Conservation (phyloP, 2,113 vertebrate species). For the Elachura formosa region DNA sequence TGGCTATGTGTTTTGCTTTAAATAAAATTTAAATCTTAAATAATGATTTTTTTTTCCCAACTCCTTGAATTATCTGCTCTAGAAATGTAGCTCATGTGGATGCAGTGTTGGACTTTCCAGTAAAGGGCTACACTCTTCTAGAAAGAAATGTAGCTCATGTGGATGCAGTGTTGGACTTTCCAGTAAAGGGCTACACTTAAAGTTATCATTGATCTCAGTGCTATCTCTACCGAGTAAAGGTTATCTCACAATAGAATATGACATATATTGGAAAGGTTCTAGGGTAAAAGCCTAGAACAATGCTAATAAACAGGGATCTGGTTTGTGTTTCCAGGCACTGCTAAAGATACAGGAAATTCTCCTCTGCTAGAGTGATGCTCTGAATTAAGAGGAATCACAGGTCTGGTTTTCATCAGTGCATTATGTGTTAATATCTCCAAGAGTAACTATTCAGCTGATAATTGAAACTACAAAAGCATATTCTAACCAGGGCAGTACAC, state of each 20-base stretch:
- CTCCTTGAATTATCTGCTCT: not conserved
- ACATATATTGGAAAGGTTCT: not conserved
- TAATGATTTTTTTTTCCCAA: not conserved
- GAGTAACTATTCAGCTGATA: not conserved
- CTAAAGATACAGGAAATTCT: not conserved
- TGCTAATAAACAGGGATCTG: not conserved
- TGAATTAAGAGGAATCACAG: not conserved
- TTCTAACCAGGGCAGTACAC: not conserved
- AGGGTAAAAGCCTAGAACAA: not conserved
- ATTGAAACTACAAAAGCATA: not conserved
- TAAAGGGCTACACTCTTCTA: not conserved
- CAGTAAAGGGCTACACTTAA: not conserved
- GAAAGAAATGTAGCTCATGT: no score
- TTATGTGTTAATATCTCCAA: not conserved
- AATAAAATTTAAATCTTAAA: not conserved
- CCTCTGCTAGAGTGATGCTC: not conserved
- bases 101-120: not conserved
- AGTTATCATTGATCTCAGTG: not conserved
- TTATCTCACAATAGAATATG: not conserved
- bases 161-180: not conserved
- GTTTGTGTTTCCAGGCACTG: not conserved
- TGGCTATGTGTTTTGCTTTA: not conserved
- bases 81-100: no score
- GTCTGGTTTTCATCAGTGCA: not conserved
- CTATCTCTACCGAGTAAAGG: not conserved